These are phyloP conservation scores for Gadopsis marmoratus DNA, from an alignment of 2,797 vertebrate genomes.

Conservation along the genomic window DNA sequence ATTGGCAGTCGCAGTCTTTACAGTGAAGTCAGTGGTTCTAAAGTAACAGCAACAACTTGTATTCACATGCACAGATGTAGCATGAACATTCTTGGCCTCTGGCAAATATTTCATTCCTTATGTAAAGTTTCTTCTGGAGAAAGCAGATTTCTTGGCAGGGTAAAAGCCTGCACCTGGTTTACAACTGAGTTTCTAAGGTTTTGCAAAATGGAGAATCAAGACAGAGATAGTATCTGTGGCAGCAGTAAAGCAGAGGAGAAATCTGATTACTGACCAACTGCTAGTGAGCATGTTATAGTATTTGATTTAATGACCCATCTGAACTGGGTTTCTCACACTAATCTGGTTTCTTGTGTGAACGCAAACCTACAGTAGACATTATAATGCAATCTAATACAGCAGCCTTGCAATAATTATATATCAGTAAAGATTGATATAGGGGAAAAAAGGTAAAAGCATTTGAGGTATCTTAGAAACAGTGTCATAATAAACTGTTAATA, in stretches of 20 bases:
- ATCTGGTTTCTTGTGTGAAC: neutral
- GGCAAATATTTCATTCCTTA: neutral
- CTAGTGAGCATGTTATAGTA: no score
- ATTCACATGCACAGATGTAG: neutral
- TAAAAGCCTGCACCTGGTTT: neutral
- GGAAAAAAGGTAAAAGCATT: no score
- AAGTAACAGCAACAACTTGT: conserved; percentile 31
- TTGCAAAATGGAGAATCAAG: neutral
- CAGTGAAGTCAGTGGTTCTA: conserved; percentile 1
- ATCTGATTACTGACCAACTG: neutral
- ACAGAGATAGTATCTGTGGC: neutral
- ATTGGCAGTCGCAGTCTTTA: neutral
- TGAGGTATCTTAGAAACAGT: neutral
- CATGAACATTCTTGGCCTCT: neutral
- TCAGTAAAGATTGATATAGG: no score
- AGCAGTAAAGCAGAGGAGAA: neutral
- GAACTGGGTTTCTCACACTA: no score
- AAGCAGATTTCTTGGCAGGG: neutral
- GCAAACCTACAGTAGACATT: neutral
- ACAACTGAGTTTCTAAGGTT: neutral
- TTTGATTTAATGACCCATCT: neutral
- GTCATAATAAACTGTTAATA: neutral
- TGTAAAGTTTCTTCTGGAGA: neutral
- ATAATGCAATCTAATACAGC: conserved; percentile 13
- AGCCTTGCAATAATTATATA: neutral